Conservation (phyloP, 2,888 invertebrate genomes). For the Cephalotes varians region DNA sequence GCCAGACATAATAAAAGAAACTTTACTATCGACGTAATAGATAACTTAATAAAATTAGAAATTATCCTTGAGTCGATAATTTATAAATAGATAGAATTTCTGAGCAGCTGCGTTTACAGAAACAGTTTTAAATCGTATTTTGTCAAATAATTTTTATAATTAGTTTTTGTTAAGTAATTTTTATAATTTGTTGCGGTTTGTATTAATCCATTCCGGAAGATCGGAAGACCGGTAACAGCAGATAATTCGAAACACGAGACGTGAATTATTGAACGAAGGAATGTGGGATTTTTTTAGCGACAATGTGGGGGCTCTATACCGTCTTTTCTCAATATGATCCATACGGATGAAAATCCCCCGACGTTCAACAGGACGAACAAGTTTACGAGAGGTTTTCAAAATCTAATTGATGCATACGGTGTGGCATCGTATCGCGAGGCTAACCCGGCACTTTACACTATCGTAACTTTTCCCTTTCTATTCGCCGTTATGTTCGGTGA, state of each 20-base stretch:
- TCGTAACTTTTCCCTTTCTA: slow-evolving; percentile 97
- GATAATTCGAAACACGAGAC: not conserved
- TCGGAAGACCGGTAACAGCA: not conserved
- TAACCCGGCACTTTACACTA: slow-evolving; percentile 93
- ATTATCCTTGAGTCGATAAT: not conserved
- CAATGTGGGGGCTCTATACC: slow-evolving; percentile 95
- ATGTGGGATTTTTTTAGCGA: slow-evolving; percentile 85
- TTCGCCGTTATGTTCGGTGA: slow-evolving; percentile 99
- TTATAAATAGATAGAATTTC: not conserved
- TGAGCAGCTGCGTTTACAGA: not conserved
- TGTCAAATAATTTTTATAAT: not conserved
- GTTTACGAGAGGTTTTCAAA: slow-evolving; percentile 97
- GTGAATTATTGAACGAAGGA: not conserved
- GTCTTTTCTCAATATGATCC: slow-evolving; percentile 96
- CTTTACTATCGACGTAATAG: not conserved
- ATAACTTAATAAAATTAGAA: not conserved
- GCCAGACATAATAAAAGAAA: too few species aligned
- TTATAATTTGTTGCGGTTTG: not conserved
- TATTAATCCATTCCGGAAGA: not conserved
- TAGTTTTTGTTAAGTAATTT: too few species aligned
- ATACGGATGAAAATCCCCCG: slow-evolving; percentile 93
- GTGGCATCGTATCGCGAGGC: slow-evolving; percentile 96
- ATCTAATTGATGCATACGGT: slow-evolving; percentile 97
- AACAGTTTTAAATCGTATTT: not conserved
- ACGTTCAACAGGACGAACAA: slow-evolving; percentile 97